Evolutionary conservation across 2,113 vertebrate species (phyloP).

Genomic region (Peromyscus polionotus): DNA sequence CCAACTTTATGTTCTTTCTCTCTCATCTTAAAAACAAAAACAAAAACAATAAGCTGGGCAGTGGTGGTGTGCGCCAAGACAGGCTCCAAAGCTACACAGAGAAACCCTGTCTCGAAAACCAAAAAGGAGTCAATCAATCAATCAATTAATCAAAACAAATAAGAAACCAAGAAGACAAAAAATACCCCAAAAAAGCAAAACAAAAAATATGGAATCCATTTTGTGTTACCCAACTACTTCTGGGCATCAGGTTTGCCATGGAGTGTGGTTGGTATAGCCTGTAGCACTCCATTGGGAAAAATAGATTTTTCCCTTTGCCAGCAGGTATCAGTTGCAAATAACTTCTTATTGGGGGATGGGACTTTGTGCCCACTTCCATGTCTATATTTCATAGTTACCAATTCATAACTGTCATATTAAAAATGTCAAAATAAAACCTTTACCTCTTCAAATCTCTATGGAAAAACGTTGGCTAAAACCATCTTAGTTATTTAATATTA

Average conservation of each 20-base stretch:
- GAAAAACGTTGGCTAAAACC: neutral
- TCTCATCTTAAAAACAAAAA: neutral
- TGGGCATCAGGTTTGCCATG: neutral
- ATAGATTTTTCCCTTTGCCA: neutral
- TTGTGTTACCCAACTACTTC: neutral
- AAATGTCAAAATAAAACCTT: neutral
- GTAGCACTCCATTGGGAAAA: neutral
- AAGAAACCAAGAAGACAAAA: neutral
- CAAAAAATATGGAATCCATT: neutral
- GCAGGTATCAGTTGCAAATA: neutral
- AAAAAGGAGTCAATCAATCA: neutral
- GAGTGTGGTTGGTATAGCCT: neutral
- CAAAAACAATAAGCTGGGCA: too few species aligned
- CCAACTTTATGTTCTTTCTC: neutral
- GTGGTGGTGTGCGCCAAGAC: too few species aligned
- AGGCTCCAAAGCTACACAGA: too few species aligned
- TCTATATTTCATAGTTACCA: neutral
- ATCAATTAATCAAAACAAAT: neutral
- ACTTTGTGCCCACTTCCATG: neutral
- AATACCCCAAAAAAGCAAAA: neutral
- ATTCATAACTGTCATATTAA: slow-evolving; percentile 36
- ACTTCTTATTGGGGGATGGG: neutral
- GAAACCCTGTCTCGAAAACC: too few species aligned
- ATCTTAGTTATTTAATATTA: slow-evolving; percentile 19
- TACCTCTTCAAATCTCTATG: slow-evolving; percentile 15